Evolutionary conservation across 2,888 invertebrate genomes (phyloP).

Genomic region (Mythimna loreyi): DNA sequence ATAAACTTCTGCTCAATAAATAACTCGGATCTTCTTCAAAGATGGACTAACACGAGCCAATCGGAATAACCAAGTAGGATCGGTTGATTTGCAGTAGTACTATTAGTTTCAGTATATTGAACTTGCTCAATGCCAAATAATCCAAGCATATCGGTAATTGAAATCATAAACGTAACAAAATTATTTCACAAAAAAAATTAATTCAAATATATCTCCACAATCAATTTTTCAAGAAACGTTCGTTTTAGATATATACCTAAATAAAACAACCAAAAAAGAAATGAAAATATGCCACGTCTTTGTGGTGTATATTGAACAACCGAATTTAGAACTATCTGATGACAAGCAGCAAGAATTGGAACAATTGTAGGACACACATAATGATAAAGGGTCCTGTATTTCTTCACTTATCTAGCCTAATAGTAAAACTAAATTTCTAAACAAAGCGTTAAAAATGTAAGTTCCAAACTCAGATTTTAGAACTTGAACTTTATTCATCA

Average conservation of each 20-base stretch:
- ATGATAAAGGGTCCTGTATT: too few species aligned
- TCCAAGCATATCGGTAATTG: too few species aligned
- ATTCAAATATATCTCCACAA: background rate
- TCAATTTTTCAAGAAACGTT: background rate
- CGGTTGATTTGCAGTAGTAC: background rate
- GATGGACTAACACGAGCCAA: slow-evolving; percentile 32
- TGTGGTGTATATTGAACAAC: background rate
- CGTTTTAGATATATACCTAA: too few species aligned
- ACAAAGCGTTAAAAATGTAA: too few species aligned
- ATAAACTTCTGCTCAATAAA: slow-evolving; percentile 26
- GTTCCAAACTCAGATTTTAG: too few species aligned
- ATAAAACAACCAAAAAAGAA: background rate
- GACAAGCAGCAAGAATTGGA: background rate
- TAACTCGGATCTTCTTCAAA: slow-evolving; percentile 22
- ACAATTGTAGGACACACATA: background rate
- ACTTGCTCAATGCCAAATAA: slow-evolving; percentile 4
- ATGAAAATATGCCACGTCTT: slow-evolving; percentile 3
- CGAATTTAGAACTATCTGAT: slow-evolving; percentile 2
- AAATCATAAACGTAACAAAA: background rate
- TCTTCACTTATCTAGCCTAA: too few species aligned
- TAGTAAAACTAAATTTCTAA: too few species aligned
- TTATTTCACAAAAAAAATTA: background rate
- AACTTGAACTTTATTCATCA: too few species aligned
- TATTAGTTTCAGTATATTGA: background rate
- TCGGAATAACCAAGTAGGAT: slow-evolving; percentile 33